Percentiles rank a stretch among this genome's conserved stretches.
These are phyloP conservation scores for Theodoxus fluviatilis DNA, from an alignment of 2,888 invertebrate species.

Conservation along the genomic window DNA sequence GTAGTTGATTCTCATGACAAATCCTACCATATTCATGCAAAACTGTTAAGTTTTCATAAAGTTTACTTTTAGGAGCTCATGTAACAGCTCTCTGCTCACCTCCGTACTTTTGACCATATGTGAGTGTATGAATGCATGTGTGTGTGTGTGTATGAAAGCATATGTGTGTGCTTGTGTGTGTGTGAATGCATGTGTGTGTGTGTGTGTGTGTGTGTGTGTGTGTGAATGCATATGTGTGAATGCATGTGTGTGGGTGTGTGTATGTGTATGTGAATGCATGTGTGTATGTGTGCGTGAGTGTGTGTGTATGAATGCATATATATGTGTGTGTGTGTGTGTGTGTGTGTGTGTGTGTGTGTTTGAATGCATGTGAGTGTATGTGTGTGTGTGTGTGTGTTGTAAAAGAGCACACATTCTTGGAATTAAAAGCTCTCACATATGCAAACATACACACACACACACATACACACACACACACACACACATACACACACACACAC, in stretches of 20 bases:
- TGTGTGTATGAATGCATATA: slow-evolving; percentile 1
- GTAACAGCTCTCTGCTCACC: too few relatives aligned
- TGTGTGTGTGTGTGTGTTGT: neutral
- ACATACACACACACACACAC: slow-evolving; percentile 16
- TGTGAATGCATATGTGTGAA: too few relatives aligned
- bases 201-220: too few relatives aligned
- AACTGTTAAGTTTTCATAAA: too few relatives aligned
- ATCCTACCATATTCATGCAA: too few relatives aligned
- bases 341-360: neutral
- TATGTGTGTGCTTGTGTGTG: too few relatives aligned
- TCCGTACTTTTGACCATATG: too few relatives aligned
- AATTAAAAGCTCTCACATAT: neutral
- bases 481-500: slow-evolving; percentile 14
- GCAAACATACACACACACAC: slow-evolving; percentile 10
- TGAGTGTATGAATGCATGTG: too few relatives aligned
- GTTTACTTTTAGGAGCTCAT: too few relatives aligned
- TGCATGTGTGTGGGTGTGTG: slow-evolving; percentile 7
- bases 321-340: neutral
- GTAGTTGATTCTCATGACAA: too few relatives aligned
- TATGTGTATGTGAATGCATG: neutral
- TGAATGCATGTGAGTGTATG: neutral
- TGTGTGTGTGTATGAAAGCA: too few relatives aligned
- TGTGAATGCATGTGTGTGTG: too few relatives aligned
- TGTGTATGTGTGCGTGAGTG: slow-evolving; percentile 11
- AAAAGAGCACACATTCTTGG: neutral